Conservation (phyloP, 2,113 vertebrate genomes). For the Cyrtonyx montezumae region DNA sequence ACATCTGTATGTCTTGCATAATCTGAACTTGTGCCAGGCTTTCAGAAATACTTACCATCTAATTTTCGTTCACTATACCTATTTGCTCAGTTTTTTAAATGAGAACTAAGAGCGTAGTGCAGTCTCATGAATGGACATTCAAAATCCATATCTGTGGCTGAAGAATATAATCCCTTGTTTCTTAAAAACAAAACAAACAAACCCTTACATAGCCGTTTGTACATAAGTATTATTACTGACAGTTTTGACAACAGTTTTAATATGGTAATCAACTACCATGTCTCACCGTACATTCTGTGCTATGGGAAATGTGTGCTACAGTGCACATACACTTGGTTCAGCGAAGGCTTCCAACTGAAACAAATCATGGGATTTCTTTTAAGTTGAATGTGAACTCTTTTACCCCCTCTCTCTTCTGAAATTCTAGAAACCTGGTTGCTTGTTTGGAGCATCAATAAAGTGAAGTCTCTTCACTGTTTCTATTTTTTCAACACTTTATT, state of each 20-base stretch:
- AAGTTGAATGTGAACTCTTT: not conserved
- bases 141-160: not conserved
- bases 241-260: not conserved
- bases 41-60: constrained; percentile 67
- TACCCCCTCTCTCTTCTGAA: not conserved
- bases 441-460: not conserved
- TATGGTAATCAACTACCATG: rapidly evolving
- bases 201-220: not conserved
- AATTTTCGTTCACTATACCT: constrained; percentile 60
- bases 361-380: not conserved
- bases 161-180: not conserved
- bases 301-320: not conserved
- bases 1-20: constrained; percentile 71
- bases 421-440: not conserved
- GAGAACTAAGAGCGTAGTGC: not conserved
- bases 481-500: not conserved
- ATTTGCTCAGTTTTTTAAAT: constrained; percentile 63
- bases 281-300: not conserved
- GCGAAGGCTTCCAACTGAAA: not conserved
- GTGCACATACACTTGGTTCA: not conserved
- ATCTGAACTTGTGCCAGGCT: constrained; percentile 64
- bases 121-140: not conserved
- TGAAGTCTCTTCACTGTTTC: not conserved
- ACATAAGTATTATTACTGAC: not conserved
- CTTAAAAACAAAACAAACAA: not conserved